Percentiles rank a stretch among this genome's conserved stretches.
phyloP scores from a whole-genome alignment of 2,888 invertebrate species.

The Drosophila lacicola region DNA sequence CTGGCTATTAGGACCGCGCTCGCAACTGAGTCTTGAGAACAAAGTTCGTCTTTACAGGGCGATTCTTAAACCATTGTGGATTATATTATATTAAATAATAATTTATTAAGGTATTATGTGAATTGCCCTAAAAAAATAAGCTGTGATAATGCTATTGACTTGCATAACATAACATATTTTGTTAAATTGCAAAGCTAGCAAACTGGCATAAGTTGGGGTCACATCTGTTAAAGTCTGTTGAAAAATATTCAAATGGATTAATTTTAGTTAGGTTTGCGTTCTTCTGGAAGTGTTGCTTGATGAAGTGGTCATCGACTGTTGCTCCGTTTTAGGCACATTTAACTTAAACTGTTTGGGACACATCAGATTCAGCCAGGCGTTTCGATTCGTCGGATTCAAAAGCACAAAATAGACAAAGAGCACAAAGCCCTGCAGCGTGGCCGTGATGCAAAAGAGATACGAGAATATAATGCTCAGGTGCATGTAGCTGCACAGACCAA shows the following conservation, averaged over 20 bases:
- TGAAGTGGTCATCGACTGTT: slow-evolving; percentile 38
- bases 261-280: background rate
- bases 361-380: slow-evolving; percentile 51
- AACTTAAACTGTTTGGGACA: slow-evolving; percentile 16
- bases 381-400: slow-evolving; percentile 86
- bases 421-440: slow-evolving; percentile 88
- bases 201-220: no score
- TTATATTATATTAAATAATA: no score
- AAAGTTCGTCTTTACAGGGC: no score
- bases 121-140: no score
- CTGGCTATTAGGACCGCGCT: no score
- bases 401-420: slow-evolving; percentile 88
- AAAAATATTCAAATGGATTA: background rate
- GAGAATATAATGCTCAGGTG: slow-evolving; percentile 86
- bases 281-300: slow-evolving; percentile 21
- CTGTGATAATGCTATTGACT: no score
- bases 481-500: slow-evolving; percentile 87
- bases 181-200: no score
- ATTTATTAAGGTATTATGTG: no score
- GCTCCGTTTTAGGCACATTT: slow-evolving; percentile 27
- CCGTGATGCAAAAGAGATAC: slow-evolving; percentile 88
- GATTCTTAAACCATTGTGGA: no score
- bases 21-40: no score
- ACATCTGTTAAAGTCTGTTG: no score
- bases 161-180: no score